Evolutionary conservation across 2,797 vertebrate species (phyloP).

Genomic region (Microhierax caerulescens): DNA sequence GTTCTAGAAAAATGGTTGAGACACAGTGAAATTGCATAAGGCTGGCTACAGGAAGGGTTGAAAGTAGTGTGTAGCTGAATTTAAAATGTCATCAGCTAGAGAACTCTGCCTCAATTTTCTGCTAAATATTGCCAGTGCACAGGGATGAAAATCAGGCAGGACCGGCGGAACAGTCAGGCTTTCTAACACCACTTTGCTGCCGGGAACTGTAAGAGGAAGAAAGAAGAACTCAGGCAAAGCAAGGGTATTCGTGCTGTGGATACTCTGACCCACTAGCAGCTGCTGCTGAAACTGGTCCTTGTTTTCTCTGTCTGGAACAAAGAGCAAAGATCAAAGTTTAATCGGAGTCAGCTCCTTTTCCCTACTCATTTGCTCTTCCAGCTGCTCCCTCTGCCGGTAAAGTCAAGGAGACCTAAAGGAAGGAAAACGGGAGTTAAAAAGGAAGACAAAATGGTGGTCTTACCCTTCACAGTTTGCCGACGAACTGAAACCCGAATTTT

Average conservation of each 20-base stretch:
- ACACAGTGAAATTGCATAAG: background rate
- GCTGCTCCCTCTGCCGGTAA: constrained; percentile 65
- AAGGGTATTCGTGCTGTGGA: background rate
- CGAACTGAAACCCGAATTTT: background rate
- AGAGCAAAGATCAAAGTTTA: constrained; percentile 26
- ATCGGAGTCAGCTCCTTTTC: background rate
- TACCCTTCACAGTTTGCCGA: background rate
- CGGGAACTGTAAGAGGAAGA: background rate
- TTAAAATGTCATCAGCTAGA: background rate
- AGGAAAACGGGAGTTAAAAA: background rate
- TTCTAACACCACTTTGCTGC: background rate
- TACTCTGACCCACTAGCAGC: background rate
- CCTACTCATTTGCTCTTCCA: background rate
- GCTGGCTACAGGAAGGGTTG: background rate
- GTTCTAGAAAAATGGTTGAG: background rate
- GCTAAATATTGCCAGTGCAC: background rate
- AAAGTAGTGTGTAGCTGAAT: background rate
- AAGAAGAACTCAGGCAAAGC: background rate
- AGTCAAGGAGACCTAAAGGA: background rate
- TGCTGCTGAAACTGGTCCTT: background rate
- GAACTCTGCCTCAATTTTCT: background rate
- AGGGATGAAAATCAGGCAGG: background rate
- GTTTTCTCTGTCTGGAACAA: background rate
- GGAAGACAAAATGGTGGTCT: constrained; percentile 47
- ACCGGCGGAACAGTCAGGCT: background rate